Conservation (phyloP, 2,797 vertebrate species). For the Esox lucius region DNA sequence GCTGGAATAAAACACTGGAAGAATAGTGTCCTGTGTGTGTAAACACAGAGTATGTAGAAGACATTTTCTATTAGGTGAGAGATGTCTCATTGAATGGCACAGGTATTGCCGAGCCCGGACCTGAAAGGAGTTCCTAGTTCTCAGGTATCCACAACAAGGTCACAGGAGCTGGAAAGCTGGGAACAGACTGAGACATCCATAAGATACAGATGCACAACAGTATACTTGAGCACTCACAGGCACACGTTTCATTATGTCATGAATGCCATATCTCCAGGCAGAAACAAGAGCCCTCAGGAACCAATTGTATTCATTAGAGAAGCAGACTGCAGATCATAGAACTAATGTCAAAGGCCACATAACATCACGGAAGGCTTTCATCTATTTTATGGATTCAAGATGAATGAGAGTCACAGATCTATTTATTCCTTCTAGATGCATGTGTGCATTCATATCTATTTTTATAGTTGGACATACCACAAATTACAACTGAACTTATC, state of each 20-base stretch:
- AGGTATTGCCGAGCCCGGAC: slow-evolving; percentile 28
- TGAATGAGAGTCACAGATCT: slow-evolving; percentile 56
- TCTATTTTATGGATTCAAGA: slow-evolving; percentile 64
- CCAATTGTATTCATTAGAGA: slow-evolving; percentile 1
- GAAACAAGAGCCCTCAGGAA: slow-evolving; percentile 55
- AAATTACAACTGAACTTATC: slow-evolving; percentile 42
- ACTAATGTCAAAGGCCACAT: slow-evolving; percentile 50
- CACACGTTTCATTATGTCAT: slow-evolving; percentile 21
- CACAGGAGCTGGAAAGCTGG: slow-evolving; percentile 60
- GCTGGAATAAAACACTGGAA: not conserved
- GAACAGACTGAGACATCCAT: slow-evolving; percentile 54
- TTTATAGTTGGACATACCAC: slow-evolving; percentile 54
- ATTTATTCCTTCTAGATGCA: slow-evolving; percentile 60
- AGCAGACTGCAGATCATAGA: slow-evolving; percentile 46
- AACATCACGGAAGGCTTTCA: slow-evolving; percentile 56
- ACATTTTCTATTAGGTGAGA: not conserved
- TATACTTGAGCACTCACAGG: not conserved
- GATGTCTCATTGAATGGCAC: slow-evolving; percentile 16
- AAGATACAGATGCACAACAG: slow-evolving; percentile 69
- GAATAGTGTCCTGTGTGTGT: not conserved
- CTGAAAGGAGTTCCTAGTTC: slow-evolving; percentile 27
- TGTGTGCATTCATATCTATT: slow-evolving; percentile 67
- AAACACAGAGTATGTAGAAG: not conserved
- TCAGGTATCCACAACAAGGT: slow-evolving; percentile 57
- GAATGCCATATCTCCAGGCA: slow-evolving; percentile 34